A percentile compares a stretch with the other conserved stretches of the same genome.
Conservation (phyloP, 2,888 invertebrate species). For the Congeria kusceri region DNA sequence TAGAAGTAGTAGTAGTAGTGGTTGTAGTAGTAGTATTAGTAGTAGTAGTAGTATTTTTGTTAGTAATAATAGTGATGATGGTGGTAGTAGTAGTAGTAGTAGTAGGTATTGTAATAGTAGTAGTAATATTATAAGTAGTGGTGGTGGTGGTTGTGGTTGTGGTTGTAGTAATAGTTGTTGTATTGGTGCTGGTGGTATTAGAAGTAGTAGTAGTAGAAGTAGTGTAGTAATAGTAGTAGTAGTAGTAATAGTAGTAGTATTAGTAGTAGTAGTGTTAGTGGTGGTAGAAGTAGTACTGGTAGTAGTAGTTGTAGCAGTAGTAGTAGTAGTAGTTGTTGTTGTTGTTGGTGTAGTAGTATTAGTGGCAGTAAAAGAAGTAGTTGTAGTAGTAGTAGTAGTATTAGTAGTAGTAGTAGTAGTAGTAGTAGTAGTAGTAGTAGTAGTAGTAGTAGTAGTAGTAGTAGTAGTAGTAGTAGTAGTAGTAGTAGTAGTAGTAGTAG, state of each 20-base stretch:
- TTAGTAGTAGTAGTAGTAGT: constrained; percentile 1
- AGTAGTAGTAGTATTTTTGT: not conserved
- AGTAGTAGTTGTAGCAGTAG: constrained; percentile 2
- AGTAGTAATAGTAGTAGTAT: not conserved
- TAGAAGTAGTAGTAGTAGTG: constrained; percentile 5
- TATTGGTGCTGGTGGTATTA: too few relatives aligned
- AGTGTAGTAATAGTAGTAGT: too few relatives aligned
- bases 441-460: constrained; percentile 3
- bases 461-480: constrained; percentile 7
- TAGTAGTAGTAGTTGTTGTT: not conserved
- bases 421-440: constrained; percentile 11
- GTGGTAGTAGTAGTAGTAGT: not conserved
- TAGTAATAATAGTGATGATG: not conserved
- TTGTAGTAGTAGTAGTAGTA: not conserved
- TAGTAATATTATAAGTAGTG: not conserved
- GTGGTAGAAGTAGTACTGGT: not conserved
- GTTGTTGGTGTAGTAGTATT: not conserved
- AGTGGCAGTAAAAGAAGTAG: not conserved
- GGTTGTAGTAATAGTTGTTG: too few relatives aligned
- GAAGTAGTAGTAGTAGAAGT: too few relatives aligned
- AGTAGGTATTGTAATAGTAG: not conserved
- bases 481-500: constrained; percentile 8
- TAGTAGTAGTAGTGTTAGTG: not conserved
- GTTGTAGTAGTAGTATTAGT: constrained; percentile 7
- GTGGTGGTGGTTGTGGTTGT: too few relatives aligned